Conservation (phyloP, 2,113 vertebrate species). For the Apaloderma vittatum region DNA sequence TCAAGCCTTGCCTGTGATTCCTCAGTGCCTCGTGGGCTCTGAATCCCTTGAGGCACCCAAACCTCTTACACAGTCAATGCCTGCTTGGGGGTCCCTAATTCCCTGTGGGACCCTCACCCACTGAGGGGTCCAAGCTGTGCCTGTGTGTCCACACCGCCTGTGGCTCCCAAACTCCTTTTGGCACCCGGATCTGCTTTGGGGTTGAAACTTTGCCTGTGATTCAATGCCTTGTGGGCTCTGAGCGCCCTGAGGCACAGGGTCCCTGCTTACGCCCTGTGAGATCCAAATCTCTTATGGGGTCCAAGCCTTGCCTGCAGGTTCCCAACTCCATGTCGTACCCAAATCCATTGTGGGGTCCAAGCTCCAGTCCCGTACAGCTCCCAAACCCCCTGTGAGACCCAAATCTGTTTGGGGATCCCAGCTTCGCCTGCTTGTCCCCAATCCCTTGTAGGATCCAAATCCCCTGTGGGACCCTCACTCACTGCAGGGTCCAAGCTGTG, state of each 20-base stretch:
- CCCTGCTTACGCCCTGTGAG: too few species aligned
- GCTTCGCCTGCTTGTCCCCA: background rate
- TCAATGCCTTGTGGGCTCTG: background rate
- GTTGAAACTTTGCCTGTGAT: fast-evolving
- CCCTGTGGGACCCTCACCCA: background rate
- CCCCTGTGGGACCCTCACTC: too few species aligned
- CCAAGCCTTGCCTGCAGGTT: background rate
- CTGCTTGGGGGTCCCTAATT: too few species aligned
- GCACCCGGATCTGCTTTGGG: background rate
- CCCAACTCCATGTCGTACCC: too few species aligned
- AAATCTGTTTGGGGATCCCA: background rate
- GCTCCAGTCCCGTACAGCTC: too few species aligned
- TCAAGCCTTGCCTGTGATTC: fast-evolving
- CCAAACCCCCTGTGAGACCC: too few species aligned
- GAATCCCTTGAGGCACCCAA: background rate
- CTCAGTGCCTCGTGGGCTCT: background rate
- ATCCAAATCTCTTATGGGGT: background rate
- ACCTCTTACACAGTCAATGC: background rate
- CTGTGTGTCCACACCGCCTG: background rate
- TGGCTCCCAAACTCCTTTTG: too few species aligned
- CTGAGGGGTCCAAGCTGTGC: too few species aligned
- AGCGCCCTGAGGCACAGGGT: too few species aligned
- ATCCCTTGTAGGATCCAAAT: too few species aligned
- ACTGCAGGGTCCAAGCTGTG: too few species aligned
- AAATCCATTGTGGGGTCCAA: background rate